A percentile compares a stretch with the other conserved stretches of the same genome.
These are phyloP conservation scores for Agrotis clavis DNA, from an alignment of 2,888 invertebrate species.

Conservation along the genomic window DNA sequence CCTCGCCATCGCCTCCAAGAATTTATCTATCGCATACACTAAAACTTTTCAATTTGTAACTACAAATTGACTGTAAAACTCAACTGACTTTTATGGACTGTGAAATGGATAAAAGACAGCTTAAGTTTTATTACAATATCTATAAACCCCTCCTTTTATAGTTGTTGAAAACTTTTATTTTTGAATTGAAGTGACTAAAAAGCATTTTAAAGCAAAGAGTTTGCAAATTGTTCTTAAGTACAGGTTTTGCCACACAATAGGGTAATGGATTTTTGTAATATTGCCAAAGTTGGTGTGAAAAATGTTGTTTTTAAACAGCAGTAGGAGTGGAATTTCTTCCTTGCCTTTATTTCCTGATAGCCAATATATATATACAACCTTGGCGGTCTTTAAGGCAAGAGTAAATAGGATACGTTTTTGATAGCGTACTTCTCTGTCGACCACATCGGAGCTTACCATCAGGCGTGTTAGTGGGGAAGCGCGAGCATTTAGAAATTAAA, in stretches of 20 bases:
- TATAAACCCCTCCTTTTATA: slow-evolving; percentile 40
- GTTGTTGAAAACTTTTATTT: slow-evolving; percentile 35
- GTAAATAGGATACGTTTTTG: too few species aligned
- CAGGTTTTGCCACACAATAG: neutral
- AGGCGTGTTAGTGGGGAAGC: too few species aligned
- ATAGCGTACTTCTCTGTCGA: too few species aligned
- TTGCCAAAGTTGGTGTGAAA: too few species aligned
- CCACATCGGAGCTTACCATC: too few species aligned
- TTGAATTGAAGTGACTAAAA: slow-evolving; percentile 1
- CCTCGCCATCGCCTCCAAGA: slow-evolving; percentile 15
- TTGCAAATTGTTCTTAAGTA: neutral
- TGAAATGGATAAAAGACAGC: slow-evolving; percentile 35
- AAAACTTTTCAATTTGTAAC: slow-evolving; percentile 56
- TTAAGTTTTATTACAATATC: slow-evolving; percentile 46
- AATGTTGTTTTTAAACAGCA: too few species aligned
- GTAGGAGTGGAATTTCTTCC: too few species aligned
- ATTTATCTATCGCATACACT: slow-evolving; percentile 36
- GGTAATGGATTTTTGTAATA: neutral
- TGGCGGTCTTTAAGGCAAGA: too few species aligned
- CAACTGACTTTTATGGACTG: slow-evolving; percentile 48
- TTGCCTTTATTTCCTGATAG: too few species aligned
- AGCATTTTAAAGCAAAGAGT: neutral
- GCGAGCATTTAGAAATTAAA: too few species aligned
- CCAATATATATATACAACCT: too few species aligned
- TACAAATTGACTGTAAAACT: slow-evolving; percentile 56